phyloP scores from a whole-genome alignment of 2,113 vertebrate genomes.

The Gila orcuttii region DNA sequence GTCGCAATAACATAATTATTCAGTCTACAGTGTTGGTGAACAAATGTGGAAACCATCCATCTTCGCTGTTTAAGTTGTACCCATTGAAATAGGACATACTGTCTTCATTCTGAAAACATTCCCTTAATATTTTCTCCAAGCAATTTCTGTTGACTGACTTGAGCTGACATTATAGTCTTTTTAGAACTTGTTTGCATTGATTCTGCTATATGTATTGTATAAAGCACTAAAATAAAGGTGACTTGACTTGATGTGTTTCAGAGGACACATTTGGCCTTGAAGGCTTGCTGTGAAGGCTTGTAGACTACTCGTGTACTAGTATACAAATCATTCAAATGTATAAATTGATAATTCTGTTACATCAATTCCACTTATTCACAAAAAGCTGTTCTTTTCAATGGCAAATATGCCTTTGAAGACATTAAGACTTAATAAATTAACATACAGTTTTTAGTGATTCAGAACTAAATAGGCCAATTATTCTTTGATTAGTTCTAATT shows the following conservation, averaged over 20 bases:
- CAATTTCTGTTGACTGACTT: background rate
- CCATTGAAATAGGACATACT: background rate
- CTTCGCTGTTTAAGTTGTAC: background rate
- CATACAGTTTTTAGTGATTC: background rate
- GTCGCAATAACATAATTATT: constrained; percentile 4
- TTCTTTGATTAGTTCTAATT: background rate
- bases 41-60: background rate
- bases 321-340: background rate
- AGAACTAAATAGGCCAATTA: background rate
- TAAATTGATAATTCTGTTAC: background rate
- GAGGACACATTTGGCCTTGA: background rate
- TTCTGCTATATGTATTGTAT: too few relatives aligned
- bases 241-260: background rate
- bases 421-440: background rate
- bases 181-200: too few relatives aligned
- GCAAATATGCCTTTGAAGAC: background rate
- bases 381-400: background rate
- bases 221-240: too few relatives aligned
- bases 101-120: background rate
- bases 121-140: background rate
- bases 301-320: background rate
- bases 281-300: background rate
- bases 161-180: too few relatives aligned
- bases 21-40: background rate
- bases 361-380: background rate